These are phyloP conservation scores for Catharus ustulatus DNA, from an alignment of 2,797 vertebrate species.

Conservation along the genomic window DNA sequence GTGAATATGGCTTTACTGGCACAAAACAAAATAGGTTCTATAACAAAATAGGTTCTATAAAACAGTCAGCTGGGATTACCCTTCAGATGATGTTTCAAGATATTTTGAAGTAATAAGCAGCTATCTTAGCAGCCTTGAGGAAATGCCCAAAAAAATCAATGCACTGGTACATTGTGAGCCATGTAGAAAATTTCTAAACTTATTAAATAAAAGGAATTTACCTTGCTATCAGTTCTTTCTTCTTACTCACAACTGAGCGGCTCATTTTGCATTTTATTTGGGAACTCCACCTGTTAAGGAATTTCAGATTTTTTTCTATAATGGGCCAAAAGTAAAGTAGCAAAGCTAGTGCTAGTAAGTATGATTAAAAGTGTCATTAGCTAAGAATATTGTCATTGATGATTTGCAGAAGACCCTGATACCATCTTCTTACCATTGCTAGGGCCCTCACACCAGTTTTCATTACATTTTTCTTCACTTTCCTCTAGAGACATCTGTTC, in stretches of 20 bases:
- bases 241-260: not conserved
- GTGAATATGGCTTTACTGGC: slow-evolving; percentile 44
- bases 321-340: not conserved
- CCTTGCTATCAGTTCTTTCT: not conserved
- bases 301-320: not conserved
- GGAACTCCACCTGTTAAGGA: not conserved
- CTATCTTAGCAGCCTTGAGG: not conserved
- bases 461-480: not conserved
- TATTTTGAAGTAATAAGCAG: slow-evolving; percentile 42
- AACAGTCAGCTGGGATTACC: slow-evolving; percentile 33
- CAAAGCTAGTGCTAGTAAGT: not conserved
- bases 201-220: not conserved
- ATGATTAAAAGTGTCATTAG: not conserved
- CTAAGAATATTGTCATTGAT: not conserved
- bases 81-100: slow-evolving; percentile 38
- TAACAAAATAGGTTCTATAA: not conserved
- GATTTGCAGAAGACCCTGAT: not conserved
- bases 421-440: not conserved
- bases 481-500: not conserved
- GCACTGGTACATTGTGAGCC: not conserved
- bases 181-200: not conserved
- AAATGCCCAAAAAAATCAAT: not conserved
- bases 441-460: not conserved
- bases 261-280: not conserved
- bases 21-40: not conserved